Percentiles rank a stretch among this genome's conserved stretches.
Conservation (phyloP, 1,140 invertebrate species). For the Neodiprion pinetum region DNA sequence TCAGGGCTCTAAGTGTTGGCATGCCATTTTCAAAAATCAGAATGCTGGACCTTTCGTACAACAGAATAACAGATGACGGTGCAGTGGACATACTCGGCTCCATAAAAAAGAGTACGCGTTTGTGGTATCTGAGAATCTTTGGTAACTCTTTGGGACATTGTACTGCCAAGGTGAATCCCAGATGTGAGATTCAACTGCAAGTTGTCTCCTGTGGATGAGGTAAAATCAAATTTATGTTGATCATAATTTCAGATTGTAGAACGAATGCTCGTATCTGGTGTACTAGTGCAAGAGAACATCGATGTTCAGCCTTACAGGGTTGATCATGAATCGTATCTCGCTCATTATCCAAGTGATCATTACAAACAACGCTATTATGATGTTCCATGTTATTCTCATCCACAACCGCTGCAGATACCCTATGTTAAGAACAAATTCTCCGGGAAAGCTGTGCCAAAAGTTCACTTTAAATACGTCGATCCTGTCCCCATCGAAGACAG, state of each 20-base stretch:
- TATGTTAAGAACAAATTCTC: background rate
- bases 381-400: slow-evolving; percentile 6
- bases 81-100: slow-evolving; percentile 61
- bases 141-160: slow-evolving; percentile 60
- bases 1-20: slow-evolving; percentile 57
- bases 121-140: slow-evolving; percentile 63
- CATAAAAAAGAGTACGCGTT: slow-evolving; percentile 61
- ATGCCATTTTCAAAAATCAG: slow-evolving; percentile 64
- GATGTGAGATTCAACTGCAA: background rate
- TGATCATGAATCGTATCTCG: slow-evolving; percentile 58
- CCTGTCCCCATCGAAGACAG: slow-evolving; percentile 14
- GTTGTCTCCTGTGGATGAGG: background rate
- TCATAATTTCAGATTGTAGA: slow-evolving; percentile 51
- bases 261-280: slow-evolving; percentile 61
- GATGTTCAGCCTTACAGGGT: slow-evolving; percentile 65
- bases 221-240: slow-evolving; percentile 12
- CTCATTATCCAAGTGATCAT: slow-evolving; percentile 55
- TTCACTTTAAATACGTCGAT: slow-evolving; percentile 13
- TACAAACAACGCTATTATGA: slow-evolving; percentile 18
- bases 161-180: slow-evolving; percentile 48
- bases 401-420: slow-evolving; percentile 11
- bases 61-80: slow-evolving; percentile 61
- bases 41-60: slow-evolving; percentile 63
- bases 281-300: slow-evolving; percentile 61
- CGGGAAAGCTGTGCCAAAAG: slow-evolving; percentile 14